These are phyloP conservation scores for Metopolophium dirhodum DNA, from an alignment of 1,140 invertebrate genomes.

Conservation along the genomic window DNA sequence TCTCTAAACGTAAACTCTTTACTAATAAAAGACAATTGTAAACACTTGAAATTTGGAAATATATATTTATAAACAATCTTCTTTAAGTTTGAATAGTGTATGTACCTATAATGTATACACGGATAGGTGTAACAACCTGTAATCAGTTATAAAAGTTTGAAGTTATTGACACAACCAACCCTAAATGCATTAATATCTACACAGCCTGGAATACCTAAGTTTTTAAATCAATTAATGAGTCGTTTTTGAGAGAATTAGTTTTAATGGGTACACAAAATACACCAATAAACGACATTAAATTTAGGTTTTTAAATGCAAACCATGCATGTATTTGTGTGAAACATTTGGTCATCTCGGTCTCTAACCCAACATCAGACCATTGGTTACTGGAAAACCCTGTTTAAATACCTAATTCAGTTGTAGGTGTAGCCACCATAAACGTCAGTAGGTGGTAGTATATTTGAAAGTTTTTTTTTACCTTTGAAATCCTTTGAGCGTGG, in stretches of 20 bases:
- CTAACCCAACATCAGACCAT: not conserved
- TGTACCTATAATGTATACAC: not conserved
- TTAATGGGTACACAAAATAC: not conserved
- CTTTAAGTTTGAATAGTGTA: too few relatives aligned
- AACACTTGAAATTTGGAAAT: not conserved
- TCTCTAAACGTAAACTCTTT: not conserved
- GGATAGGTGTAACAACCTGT: not conserved
- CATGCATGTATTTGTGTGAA: not conserved
- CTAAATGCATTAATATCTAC: not conserved
- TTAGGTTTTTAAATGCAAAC: too few relatives aligned
- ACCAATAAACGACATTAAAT: too few relatives aligned
- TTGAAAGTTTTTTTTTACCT: slow-evolving; percentile 33
- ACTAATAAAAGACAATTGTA: not conserved
- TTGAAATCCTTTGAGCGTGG: slow-evolving; percentile 45
- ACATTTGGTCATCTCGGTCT: too few relatives aligned
- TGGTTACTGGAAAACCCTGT: not conserved
- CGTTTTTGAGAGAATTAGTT: not conserved
- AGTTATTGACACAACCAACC: not conserved
- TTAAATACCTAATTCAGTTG: not conserved
- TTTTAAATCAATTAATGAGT: not conserved
- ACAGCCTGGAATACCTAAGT: not conserved
- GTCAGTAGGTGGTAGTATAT: too few relatives aligned
- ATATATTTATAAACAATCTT: not conserved
- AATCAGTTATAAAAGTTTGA: too few relatives aligned
- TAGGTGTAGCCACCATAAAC: too few relatives aligned